A percentile compares a stretch with the other conserved stretches of the same genome.
Evolutionary conservation across 2,888 invertebrate species (phyloP).

Genomic region (Stenurella melanura): DNA sequence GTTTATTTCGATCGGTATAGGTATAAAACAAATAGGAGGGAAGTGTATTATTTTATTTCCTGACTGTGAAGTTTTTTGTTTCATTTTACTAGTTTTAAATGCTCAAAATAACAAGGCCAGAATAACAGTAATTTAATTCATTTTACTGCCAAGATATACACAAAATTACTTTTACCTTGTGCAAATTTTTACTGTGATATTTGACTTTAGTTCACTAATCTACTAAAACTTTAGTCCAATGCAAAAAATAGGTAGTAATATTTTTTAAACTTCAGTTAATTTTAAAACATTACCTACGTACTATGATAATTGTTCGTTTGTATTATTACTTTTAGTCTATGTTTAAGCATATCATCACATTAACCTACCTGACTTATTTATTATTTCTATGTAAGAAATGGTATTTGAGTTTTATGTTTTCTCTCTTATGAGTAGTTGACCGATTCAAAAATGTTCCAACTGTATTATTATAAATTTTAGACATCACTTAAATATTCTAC

Average conservation of each 20-base stretch:
- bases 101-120: constrained; percentile 32
- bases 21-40: not conserved
- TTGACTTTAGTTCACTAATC: constrained; percentile 36
- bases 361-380: constrained; percentile 38
- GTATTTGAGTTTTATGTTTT: constrained; percentile 13
- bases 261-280: constrained; percentile 21
- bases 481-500: not conserved
- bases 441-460: not conserved
- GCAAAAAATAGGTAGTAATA: constrained; percentile 31
- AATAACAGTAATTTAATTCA: constrained; percentile 5
- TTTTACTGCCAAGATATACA: constrained; percentile 2
- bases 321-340: constrained; percentile 47
- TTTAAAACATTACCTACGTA: constrained; percentile 53
- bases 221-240: constrained; percentile 7
- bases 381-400: constrained; percentile 23
- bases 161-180: constrained; percentile 26
- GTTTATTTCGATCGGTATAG: not conserved
- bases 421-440: constrained; percentile 22
- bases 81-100: not conserved
- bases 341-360: constrained; percentile 57
- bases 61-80: not conserved
- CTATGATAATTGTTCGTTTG: constrained; percentile 47
- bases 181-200: constrained; percentile 53
- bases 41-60: not conserved
- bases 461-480: not conserved